Base-by-base conservation (phyloP, 1,140 invertebrate species). In the Aphelenchoides fujianensis region DNA sequence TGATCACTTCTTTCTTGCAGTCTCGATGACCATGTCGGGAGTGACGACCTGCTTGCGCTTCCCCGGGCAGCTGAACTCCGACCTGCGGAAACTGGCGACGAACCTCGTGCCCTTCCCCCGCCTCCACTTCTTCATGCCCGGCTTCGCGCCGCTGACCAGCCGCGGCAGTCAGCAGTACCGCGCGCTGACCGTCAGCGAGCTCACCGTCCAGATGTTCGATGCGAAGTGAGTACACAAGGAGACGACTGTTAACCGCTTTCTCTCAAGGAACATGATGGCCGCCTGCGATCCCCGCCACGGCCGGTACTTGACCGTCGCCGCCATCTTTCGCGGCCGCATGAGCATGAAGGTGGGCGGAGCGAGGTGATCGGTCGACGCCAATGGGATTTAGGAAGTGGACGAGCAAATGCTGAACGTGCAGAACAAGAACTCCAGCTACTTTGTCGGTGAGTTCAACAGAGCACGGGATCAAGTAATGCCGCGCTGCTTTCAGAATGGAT, bases 251-350 rank as follows among this genome's bases (percentile, higher is more conserved):
- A 48, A 48, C 12, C n/a, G n/a, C 52, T n/a, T n/a, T n/a, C n/a
- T n/a, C n/a, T n/a, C n/a, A n/a, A n/a, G n/a, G n/a, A 93, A 88
- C 85, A 95, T 95, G 93, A 95, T 95, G 93, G 92, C 92, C 19
- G 93, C 93, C n/a, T 95, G 93, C 82, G 86, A 87, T 74, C 87
- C 87, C 2, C 83, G 87, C 91, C 92, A 93, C 83, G 92, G 92
- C 37, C 88, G 93, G 62, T 96, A 95, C 85, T 87, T 96, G 16
- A 96, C 94, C 0, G 92, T 94, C 1, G 94, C 94, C 9, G 91
- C 92, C 59, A 91, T 97, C 77, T 96, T 95, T 89, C 89, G 92
- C 63, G 94, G 89, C 27, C 88, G 92, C 62, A 95, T 96, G 93
- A 94, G 92, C 41, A 79, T 80, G 78, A 77, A 74, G 66, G 76